A percentile compares a stretch with the other conserved stretches of the same genome.
These are phyloP conservation scores for Drosophila bocki DNA, from an alignment of 1,140 invertebrate genomes.

Conservation along the genomic window DNA sequence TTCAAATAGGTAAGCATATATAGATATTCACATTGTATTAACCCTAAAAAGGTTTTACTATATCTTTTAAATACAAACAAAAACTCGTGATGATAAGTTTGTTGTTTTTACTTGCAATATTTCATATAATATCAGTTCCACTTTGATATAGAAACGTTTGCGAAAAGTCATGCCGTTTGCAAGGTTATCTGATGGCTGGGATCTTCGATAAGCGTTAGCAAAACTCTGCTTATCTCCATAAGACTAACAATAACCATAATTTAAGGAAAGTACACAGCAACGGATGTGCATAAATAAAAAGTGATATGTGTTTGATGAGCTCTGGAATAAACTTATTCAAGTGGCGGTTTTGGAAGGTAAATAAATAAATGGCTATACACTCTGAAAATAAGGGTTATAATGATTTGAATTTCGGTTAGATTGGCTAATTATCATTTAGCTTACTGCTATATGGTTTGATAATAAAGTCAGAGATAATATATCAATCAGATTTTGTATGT, in stretches of 20 bases:
- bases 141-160: conserved; percentile 13
- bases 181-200: conserved; percentile 38
- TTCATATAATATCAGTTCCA: background rate
- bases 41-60: background rate
- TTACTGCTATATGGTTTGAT: background rate
- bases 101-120: conserved; percentile 1
- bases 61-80: background rate
- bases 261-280: conserved; percentile 39
- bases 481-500: background rate
- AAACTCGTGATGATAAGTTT: background rate
- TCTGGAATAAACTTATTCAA: conserved; percentile 4
- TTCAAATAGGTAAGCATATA: background rate
- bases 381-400: background rate
- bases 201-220: conserved; percentile 37
- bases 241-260: no score
- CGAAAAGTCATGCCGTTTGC: conserved; percentile 6
- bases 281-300: conserved; percentile 38
- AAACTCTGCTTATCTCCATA: conserved; percentile 47
- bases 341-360: background rate
- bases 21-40: background rate
- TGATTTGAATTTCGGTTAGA: background rate
- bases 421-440: background rate
- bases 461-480: background rate
- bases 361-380: conserved; percentile 16
- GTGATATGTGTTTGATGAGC: conserved; percentile 18